phyloP scores from a whole-genome alignment of 2,888 invertebrate species.

The Pyrgus malvae region DNA sequence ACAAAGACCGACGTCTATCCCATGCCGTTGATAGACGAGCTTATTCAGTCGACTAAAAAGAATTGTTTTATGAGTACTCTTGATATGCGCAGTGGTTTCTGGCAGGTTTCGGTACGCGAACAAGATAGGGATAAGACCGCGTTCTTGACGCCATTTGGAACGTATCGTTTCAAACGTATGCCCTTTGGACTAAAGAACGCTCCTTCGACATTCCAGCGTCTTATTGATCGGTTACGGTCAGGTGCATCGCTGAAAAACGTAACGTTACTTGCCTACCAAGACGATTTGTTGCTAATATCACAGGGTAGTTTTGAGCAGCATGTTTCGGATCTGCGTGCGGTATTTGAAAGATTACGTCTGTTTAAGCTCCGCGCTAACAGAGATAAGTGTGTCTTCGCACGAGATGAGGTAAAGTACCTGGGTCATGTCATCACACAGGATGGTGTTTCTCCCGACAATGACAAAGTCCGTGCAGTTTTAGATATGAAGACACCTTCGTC shows the following conservation, averaged over 20 bases:
- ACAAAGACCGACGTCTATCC: slow-evolving; percentile 20
- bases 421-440: not conserved
- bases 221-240: not conserved
- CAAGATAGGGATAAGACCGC: slow-evolving; percentile 40
- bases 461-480: slow-evolving; percentile 2
- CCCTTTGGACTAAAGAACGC: not conserved
- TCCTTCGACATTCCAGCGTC: not conserved
- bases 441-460: not conserved
- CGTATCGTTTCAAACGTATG: not conserved
- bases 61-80: slow-evolving; percentile 41
- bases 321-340: not conserved
- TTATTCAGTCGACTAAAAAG: not conserved
- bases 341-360: not conserved
- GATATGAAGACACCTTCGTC: not conserved
- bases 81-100: slow-evolving; percentile 48
- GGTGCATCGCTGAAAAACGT: not conserved
- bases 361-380: slow-evolving; percentile 2
- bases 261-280: not conserved
- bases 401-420: not conserved
- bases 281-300: not conserved
- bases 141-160: slow-evolving; percentile 24
- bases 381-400: slow-evolving; percentile 4
- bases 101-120: slow-evolving; percentile 39
- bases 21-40: not conserved
- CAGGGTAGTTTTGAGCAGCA: not conserved